Conservation (phyloP, 2,113 vertebrate species). For the Ammospiza caudacuta region DNA sequence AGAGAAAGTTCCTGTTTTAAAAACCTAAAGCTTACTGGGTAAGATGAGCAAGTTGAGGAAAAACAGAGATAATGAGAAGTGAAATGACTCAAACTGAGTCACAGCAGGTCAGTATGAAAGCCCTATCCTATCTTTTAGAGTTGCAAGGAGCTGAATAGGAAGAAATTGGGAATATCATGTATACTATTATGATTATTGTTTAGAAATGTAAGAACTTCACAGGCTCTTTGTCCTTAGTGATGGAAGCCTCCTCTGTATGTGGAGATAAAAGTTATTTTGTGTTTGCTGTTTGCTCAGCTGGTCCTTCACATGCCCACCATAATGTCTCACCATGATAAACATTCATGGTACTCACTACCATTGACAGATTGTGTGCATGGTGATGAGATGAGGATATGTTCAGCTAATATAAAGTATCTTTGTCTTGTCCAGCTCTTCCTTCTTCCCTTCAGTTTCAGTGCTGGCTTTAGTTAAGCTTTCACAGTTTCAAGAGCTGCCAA, state of each 20-base stretch:
- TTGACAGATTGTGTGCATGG: background rate
- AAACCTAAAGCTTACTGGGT: constrained; percentile 4
- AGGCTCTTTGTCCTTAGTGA: background rate
- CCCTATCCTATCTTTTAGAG: background rate
- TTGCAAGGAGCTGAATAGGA: background rate
- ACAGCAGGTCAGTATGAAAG: background rate
- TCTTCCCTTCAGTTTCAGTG: background rate
- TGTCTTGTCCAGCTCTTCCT: background rate
- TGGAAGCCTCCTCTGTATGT: background rate
- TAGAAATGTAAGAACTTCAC: background rate
- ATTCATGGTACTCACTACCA: background rate
- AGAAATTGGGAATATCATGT: background rate
- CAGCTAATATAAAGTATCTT: background rate
- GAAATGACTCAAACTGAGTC: constrained; percentile 32
- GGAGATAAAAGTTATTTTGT: background rate
- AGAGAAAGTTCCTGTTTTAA: constrained; percentile 51
- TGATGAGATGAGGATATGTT: background rate
- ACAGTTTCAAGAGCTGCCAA: constrained; percentile 10
- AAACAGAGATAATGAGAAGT: constrained; percentile 31
- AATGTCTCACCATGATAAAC: background rate
- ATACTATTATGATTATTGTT: background rate
- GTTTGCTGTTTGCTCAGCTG: background rate
- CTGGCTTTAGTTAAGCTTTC: constrained; percentile 59
- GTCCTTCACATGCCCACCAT: background rate
- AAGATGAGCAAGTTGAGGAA: constrained; percentile 28